A percentile compares a stretch with the other conserved stretches of the same genome.
Conservation (phyloP, 1,140 invertebrate species). For the Drosophila pruinosa region DNA sequence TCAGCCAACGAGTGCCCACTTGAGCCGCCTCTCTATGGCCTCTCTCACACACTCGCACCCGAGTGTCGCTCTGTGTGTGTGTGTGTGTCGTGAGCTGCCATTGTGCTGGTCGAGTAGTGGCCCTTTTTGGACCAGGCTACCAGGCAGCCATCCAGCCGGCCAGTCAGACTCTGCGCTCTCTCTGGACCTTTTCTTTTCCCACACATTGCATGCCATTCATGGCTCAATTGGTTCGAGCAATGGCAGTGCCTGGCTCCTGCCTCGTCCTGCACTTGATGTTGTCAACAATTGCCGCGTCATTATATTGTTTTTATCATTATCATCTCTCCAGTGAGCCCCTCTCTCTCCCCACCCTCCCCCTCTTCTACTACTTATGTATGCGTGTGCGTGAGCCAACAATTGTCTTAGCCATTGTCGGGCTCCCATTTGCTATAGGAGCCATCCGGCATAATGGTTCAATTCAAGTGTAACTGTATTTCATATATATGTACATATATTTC, state of each 20-base stretch:
- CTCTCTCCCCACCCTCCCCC: not conserved
- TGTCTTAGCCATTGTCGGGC: not conserved
- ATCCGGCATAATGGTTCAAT: not conserved
- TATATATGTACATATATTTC: too few relatives aligned
- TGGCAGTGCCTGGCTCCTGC: conserved; percentile 4
- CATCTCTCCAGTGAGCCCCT: conserved; percentile 27
- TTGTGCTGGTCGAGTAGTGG: conserved; percentile 53
- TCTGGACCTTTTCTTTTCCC: not conserved
- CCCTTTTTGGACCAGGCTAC: not conserved
- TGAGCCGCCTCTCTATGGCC: conserved; percentile 49
- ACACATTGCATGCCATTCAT: conserved; percentile 33
- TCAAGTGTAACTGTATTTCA: too few relatives aligned
- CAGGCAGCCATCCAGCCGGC: conserved; percentile 29
- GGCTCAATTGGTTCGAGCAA: not conserved
- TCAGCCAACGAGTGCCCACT: conserved; percentile 63
- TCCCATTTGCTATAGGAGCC: conserved; percentile 3
- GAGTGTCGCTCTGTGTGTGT: not conserved
- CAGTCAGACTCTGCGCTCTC: conserved; percentile 44
- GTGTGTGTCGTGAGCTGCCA: conserved; percentile 35
- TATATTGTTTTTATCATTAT: conserved; percentile 80
- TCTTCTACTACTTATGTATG: not conserved
- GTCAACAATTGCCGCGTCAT: conserved; percentile 71
- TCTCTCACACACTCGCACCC: not conserved
- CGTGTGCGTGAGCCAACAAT: conserved; percentile 13
- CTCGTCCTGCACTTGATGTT: conserved; percentile 62